Evolutionary conservation across 2,888 invertebrate genomes (phyloP).

Genomic region (Drosophila fungiperda): DNA sequence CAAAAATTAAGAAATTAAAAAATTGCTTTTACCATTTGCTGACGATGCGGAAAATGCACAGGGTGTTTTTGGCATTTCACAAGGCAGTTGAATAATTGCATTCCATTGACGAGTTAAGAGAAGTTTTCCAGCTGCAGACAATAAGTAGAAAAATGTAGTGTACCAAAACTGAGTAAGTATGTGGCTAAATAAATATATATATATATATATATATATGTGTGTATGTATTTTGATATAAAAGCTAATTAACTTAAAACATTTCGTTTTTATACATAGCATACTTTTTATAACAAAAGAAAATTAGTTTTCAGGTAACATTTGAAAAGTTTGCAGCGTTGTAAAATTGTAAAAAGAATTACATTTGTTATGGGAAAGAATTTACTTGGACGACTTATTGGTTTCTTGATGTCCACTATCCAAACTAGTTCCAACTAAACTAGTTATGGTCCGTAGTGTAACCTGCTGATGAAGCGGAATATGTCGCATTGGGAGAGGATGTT

Average conservation of each 20-base stretch:
- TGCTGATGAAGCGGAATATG: background rate
- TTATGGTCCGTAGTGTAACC: no score
- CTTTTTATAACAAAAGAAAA: background rate
- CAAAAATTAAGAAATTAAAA: conserved; percentile 83
- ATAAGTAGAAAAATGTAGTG: conserved; percentile 2
- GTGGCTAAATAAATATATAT: background rate
- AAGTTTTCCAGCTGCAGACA: conserved; percentile 31
- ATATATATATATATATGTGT: no score
- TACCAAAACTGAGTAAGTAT: conserved; percentile 6
- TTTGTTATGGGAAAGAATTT: background rate
- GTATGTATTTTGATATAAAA: background rate
- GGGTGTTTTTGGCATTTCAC: conserved; percentile 75
- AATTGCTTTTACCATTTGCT: conserved; percentile 71
- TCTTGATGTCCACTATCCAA: background rate
- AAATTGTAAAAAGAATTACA: background rate
- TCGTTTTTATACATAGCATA: background rate
- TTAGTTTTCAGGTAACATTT: background rate
- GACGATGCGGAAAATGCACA: conserved; percentile 74
- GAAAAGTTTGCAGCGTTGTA: background rate
- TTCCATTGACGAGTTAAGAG: conserved; percentile 31
- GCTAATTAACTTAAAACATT: background rate
- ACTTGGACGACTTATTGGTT: background rate
- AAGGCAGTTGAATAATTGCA: conserved; percentile 75
- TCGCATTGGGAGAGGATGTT: no score
- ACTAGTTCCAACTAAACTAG: background rate